These are phyloP conservation scores for Kradibia gibbosae DNA, from an alignment of 1,140 invertebrate species.

Conservation along the genomic window DNA sequence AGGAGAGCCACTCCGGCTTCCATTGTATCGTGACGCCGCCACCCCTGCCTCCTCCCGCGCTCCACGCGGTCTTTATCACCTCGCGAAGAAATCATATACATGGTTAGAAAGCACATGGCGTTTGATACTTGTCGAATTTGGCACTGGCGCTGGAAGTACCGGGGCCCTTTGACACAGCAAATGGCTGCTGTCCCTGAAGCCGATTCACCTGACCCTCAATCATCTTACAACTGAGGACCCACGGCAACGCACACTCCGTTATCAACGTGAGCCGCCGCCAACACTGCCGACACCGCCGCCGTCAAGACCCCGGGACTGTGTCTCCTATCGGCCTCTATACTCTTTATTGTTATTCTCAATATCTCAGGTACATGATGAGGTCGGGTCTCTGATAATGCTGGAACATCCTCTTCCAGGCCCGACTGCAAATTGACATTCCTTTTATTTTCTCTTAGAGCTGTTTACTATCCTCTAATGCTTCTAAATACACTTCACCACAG, in stretches of 20 bases:
- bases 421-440: no score
- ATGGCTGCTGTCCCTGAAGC: conserved; percentile 56
- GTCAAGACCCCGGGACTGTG: background rate
- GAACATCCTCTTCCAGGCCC: no score
- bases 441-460: no score
- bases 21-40: background rate
- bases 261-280: conserved; percentile 35
- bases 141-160: conserved; percentile 9
- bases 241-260: conserved; percentile 50
- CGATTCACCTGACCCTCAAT: conserved; percentile 63
- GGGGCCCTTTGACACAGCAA: conserved; percentile 34
- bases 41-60: no score
- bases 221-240: conserved; percentile 63
- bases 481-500: no score
- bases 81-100: background rate
- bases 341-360: no score
- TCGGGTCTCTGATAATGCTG: no score
- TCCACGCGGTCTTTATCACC: background rate
- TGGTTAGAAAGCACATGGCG: conserved; percentile 51
- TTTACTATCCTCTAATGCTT: no score
- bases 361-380: no score
- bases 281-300: background rate
- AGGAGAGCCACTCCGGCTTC: no score
- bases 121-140: conserved; percentile 59
- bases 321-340: no score